These are phyloP conservation scores for Drosophila buzzatii DNA, from an alignment of 2,888 invertebrate species.

Conservation along the genomic window DNA sequence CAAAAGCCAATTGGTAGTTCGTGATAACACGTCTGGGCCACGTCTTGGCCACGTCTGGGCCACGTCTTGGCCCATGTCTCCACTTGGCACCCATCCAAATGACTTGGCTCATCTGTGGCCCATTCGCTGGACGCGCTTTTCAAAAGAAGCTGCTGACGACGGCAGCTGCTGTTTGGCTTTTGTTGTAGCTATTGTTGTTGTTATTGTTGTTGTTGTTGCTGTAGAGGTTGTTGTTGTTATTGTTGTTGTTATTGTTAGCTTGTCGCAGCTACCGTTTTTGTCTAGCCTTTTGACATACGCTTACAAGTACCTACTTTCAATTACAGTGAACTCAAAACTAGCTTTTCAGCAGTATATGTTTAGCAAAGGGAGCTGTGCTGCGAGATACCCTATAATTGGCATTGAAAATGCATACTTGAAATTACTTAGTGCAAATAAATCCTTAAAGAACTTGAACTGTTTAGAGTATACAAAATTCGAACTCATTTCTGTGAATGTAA, in stretches of 20 bases:
- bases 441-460: not conserved
- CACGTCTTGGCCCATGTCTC: conserved; percentile 23
- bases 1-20: conserved; percentile 48
- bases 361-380: not conserved
- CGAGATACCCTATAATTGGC: conserved; percentile 7
- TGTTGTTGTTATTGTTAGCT: conserved; percentile 42
- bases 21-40: conserved; percentile 62
- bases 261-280: conserved; percentile 56
- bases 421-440: not conserved
- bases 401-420: not conserved
- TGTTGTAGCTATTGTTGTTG: conserved; percentile 22
- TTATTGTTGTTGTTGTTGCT: conserved; percentile 14
- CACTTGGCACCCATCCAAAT: conserved; percentile 41
- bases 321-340: conserved; percentile 26
- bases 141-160: conserved; percentile 42
- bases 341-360: conserved; percentile 25
- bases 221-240: conserved; percentile 16
- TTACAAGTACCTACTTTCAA: conserved; percentile 27
- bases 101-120: conserved; percentile 59
- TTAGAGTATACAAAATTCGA: not conserved
- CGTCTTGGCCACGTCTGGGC: conserved; percentile 27
- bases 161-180: conserved; percentile 2
- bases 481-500: not conserved
- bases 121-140: conserved; percentile 43
- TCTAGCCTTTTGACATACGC: conserved; percentile 41